A percentile compares a stretch with the other conserved stretches of the same genome.
These are phyloP conservation scores for Matsumurasca onukii DNA, from an alignment of 1,140 invertebrate genomes.

Conservation along the genomic window DNA sequence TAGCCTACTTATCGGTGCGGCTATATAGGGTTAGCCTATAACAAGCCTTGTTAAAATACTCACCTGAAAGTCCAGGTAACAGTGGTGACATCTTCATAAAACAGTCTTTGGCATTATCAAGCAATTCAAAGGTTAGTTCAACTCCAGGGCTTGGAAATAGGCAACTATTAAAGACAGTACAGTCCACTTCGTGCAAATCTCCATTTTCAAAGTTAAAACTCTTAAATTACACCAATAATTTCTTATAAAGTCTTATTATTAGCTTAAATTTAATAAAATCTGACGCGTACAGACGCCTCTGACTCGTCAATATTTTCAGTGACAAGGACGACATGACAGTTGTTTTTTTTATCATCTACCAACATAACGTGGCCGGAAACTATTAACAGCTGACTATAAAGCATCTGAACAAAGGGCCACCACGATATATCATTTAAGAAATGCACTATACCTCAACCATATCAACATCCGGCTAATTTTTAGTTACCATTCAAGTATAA, in stretches of 20 bases:
- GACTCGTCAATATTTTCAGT: neutral
- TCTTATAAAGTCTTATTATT: neutral
- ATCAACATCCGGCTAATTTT: no score
- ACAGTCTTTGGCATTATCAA: slow-evolving; percentile 97
- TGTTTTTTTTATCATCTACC: neutral
- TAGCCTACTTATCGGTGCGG: no score
- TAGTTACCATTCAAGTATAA: no score
- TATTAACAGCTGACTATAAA: slow-evolving; percentile 8
- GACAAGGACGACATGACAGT: neutral
- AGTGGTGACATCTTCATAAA: slow-evolving; percentile 92
- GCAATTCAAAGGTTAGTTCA: slow-evolving; percentile 97
- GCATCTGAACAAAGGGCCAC: neutral
- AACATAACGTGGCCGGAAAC: slow-evolving; percentile 33
- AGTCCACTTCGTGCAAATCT: slow-evolving; percentile 26
- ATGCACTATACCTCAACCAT: neutral
- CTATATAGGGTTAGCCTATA: neutral
- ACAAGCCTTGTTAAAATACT: slow-evolving; percentile 7
- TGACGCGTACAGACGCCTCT: neutral
- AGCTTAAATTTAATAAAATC: neutral
- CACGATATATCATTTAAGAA: neutral
- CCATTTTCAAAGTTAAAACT: slow-evolving; percentile 22
- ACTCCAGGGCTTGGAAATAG: slow-evolving; percentile 49
- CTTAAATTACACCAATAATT: slow-evolving; percentile 7
- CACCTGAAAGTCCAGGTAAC: slow-evolving; percentile 97
- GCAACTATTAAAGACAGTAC: slow-evolving; percentile 28